Evolutionary conservation across 2,888 invertebrate genomes (phyloP).

Genomic region (Laspeyria flexula): DNA sequence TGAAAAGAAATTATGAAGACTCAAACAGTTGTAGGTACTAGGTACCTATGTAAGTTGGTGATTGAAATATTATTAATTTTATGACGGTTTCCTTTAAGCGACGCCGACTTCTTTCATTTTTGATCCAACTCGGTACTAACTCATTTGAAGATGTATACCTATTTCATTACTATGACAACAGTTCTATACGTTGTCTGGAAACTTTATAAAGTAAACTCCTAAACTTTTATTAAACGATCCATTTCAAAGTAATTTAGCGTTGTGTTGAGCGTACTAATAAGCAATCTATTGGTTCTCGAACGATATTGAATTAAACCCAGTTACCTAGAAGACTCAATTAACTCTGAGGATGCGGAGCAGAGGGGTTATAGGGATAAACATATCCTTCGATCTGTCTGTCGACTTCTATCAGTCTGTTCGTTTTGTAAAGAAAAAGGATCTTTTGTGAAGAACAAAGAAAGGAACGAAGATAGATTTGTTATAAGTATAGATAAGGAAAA

Average conservation of each 20-base stretch:
- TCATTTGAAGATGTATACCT: too few relatives aligned
- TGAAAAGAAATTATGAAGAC: background rate
- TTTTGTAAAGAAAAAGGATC: too few relatives aligned
- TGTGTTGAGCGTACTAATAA: conserved; percentile 1
- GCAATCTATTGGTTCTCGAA: conserved; percentile 10
- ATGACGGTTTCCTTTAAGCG: background rate
- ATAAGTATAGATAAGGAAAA: conserved; percentile 13
- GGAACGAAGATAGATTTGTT: too few relatives aligned
- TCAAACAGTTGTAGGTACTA: background rate
- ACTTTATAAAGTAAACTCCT: background rate
- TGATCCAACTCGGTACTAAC: background rate
- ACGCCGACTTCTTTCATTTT: background rate
- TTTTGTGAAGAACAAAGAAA: too few relatives aligned
- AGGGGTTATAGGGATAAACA: conserved; percentile 18
- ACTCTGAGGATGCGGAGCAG: conserved; percentile 19
- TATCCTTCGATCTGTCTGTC: conserved; percentile 31
- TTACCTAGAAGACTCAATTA: conserved; percentile 36
- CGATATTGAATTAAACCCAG: conserved; percentile 35
- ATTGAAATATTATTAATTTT: background rate
- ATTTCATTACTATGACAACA: background rate
- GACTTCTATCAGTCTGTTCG: conserved; percentile 28
- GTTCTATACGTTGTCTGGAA: background rate
- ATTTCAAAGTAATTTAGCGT: background rate
- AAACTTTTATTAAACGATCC: too few relatives aligned
- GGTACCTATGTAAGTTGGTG: background rate